Conservation (phyloP, 2,113 vertebrate species). For the Nycticebus coucang region DNA sequence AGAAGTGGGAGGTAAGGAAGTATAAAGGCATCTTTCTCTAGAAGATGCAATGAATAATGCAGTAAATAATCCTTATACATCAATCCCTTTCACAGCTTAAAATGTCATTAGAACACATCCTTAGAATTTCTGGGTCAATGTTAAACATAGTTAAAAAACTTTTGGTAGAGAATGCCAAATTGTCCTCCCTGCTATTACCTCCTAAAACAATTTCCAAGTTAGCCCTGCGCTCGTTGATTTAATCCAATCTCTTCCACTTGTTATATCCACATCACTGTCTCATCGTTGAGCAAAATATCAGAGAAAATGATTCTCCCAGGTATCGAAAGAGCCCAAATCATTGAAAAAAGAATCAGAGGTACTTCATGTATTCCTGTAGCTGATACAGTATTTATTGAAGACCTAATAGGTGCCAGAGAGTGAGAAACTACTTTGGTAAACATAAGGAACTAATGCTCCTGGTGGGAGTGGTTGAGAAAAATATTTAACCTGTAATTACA, state of each 20-base stretch:
- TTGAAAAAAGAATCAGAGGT: neutral
- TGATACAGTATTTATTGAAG: conserved; percentile 1
- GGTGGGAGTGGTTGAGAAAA: neutral
- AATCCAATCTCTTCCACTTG: neutral
- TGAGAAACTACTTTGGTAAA: conserved; percentile 1
- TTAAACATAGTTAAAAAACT: conserved; percentile 4
- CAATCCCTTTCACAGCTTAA: conserved; percentile 28
- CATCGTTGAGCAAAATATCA: neutral
- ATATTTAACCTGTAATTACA: neutral
- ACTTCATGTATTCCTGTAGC: conserved; percentile 10
- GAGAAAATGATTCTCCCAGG: neutral
- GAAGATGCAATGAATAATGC: conserved; percentile 21
- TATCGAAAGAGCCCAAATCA: neutral
- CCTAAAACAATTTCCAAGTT: conserved; percentile 18
- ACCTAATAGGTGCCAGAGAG: neutral
- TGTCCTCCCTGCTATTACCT: neutral
- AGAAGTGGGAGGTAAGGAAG: neutral
- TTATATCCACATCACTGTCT: neutral
- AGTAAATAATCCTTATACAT: neutral
- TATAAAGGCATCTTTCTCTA: conserved; percentile 11
- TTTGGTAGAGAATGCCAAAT: conserved; percentile 20
- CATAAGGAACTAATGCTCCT: neutral
- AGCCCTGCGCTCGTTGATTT: neutral
- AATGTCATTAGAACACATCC: neutral
- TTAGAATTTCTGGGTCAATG: conserved; percentile 48